Evolutionary conservation across 2,888 invertebrate species (phyloP).

Genomic region (Coleophora flavipennella): DNA sequence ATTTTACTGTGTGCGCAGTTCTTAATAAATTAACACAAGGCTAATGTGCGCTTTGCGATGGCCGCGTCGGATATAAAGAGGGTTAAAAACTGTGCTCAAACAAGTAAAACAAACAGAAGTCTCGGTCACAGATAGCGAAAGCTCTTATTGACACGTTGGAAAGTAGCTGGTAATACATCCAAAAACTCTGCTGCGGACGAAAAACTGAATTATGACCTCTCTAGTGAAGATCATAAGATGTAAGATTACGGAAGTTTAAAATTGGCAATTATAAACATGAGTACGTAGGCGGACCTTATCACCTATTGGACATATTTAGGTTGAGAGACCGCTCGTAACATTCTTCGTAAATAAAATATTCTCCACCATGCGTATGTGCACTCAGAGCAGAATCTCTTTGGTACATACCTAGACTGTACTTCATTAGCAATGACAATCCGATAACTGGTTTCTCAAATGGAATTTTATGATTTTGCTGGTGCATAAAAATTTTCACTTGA

Average conservation of each 20-base stretch:
- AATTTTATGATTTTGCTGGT: too few species aligned
- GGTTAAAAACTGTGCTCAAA: conserved; percentile 46
- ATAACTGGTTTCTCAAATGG: conserved; percentile 7
- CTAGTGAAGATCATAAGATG: conserved; percentile 20
- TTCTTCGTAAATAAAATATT: conserved; percentile 27
- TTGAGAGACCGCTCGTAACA: conserved; percentile 41
- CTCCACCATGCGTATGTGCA: conserved; percentile 7
- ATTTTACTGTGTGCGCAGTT: too few species aligned
- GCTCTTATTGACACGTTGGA: conserved; percentile 69
- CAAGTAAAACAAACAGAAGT: conserved; percentile 47
- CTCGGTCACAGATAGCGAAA: conserved; percentile 68
- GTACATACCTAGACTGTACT: too few species aligned
- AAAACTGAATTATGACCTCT: conserved; percentile 25
- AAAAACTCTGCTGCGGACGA: conserved; percentile 7
- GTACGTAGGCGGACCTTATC: conserved; percentile 48
- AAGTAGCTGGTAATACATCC: conserved; percentile 42
- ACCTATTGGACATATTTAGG: conserved; percentile 51
- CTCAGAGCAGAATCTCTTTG: conserved; percentile 4
- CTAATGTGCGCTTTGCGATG: too few species aligned
- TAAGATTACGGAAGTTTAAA: conserved; percentile 10
- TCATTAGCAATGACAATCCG: background rate
- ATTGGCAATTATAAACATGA: conserved; percentile 15
- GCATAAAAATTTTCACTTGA: too few species aligned
- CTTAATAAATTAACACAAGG: background rate
- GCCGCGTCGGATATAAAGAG: conserved; percentile 1